Percentiles rank a stretch among this genome's conserved stretches.
Evolutionary conservation across 1,140 invertebrate species (phyloP).

Genomic region (Microplitis demolitor): DNA sequence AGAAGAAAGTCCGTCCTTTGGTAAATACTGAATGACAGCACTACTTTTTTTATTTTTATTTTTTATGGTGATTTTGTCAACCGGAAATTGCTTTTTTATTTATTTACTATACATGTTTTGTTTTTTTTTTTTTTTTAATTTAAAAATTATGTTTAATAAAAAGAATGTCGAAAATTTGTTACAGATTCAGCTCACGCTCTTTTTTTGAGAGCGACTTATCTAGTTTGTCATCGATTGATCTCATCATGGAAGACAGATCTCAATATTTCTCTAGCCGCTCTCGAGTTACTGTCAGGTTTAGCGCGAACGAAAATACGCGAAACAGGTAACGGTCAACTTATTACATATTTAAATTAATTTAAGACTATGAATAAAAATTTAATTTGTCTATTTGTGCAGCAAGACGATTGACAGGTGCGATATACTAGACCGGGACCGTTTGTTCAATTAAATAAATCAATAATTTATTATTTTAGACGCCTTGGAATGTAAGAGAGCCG

Average conservation of each 20-base stretch:
- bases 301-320: conserved; percentile 84
- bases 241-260: conserved; percentile 95
- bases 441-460: conserved; percentile 8
- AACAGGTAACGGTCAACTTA: conserved; percentile 67
- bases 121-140: conserved; percentile 19
- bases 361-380: conserved; percentile 16
- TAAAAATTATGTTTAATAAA: conserved; percentile 1
- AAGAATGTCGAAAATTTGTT: conserved; percentile 41
- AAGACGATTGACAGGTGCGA: conserved; percentile 56
- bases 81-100: conserved; percentile 26
- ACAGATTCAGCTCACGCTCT: conserved; percentile 82
- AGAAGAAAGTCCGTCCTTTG: conserved; percentile 58
- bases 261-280: conserved; percentile 91
- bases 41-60: neutral
- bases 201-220: conserved; percentile 88
- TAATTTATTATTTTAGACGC: conserved; percentile 66
- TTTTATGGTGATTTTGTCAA: neutral
- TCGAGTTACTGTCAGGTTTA: conserved; percentile 88
- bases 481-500: conserved; percentile 87
- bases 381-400: conserved; percentile 48
- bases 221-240: conserved; percentile 92
- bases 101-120: conserved; percentile 25
- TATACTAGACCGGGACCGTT: conserved; percentile 4
- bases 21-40: conserved; percentile 50
- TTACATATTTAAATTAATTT: neutral